These are phyloP conservation scores for Herpailurus yagouaroundi DNA, from an alignment of 2,113 vertebrate genomes.

Conservation along the genomic window DNA sequence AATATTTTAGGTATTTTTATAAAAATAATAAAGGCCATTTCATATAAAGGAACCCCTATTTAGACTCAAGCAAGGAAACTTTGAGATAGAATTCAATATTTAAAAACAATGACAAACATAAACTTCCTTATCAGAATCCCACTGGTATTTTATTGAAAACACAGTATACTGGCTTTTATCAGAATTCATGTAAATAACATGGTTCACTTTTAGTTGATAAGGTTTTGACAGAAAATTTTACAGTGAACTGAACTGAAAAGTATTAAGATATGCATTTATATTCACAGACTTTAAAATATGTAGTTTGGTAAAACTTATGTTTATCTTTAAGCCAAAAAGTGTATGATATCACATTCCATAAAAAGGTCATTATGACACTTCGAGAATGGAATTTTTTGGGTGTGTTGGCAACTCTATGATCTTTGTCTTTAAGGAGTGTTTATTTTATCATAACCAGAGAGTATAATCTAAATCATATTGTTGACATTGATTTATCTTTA, in stretches of 20 bases:
- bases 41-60: background rate
- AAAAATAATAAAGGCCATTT: constrained; percentile 45
- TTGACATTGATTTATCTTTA: background rate
- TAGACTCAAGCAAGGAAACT: background rate
- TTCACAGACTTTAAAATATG: constrained; percentile 22
- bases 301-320: background rate
- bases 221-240: constrained; percentile 57
- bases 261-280: constrained; percentile 42
- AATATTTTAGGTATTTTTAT: background rate
- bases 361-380: constrained; percentile 28
- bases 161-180: constrained; percentile 18
- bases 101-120: constrained; percentile 17
- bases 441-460: background rate
- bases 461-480: background rate
- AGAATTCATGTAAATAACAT: constrained; percentile 46
- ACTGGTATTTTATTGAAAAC: constrained; percentile 50
- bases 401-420: background rate
- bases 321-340: constrained; percentile 51
- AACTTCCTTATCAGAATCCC: constrained; percentile 21
- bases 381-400: background rate
- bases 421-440: background rate
- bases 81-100: constrained; percentile 26
- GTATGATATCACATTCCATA: background rate
- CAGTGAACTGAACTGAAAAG: constrained; percentile 30
- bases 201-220: constrained; percentile 41